These are phyloP conservation scores for Tromatobia lineatoria DNA, from an alignment of 2,888 invertebrate genomes.

Conservation along the genomic window DNA sequence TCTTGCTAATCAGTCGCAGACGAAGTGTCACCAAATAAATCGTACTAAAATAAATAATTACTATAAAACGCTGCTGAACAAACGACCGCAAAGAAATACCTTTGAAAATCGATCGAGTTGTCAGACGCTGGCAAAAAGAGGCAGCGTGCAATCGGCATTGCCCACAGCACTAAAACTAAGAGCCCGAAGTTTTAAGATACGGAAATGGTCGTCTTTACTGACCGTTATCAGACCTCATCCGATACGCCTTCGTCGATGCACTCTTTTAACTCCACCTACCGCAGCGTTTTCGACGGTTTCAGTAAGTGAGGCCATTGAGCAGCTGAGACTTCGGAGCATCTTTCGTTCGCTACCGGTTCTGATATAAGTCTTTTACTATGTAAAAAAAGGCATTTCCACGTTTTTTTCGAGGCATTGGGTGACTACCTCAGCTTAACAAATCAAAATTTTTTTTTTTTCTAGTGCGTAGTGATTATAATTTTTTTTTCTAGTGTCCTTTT, in stretches of 20 bases:
- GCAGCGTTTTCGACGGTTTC: constrained; percentile 73
- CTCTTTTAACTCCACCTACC: constrained; percentile 78
- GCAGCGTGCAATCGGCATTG: constrained; percentile 29
- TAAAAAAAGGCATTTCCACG: not conserved
- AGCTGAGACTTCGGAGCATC: constrained; percentile 55
- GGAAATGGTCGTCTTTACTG: constrained; percentile 78
- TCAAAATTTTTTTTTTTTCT: no score
- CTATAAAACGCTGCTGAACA: constrained; percentile 29
- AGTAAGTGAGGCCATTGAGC: constrained; percentile 31
- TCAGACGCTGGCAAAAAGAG: constrained; percentile 31
- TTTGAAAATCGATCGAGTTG: constrained; percentile 56
- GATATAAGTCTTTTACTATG: constrained; percentile 29
- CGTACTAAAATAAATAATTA: no score
- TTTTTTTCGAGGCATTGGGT: not conserved
- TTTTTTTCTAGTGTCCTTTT: no score
- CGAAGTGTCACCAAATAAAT: no score
- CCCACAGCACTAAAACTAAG: constrained; percentile 62
- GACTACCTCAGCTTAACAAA: not conserved
- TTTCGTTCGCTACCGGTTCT: constrained; percentile 72
- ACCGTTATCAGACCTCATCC: constrained; percentile 80
- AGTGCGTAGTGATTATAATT: no score
- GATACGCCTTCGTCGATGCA: constrained; percentile 79
- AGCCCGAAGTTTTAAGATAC: constrained; percentile 70
- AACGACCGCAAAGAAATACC: constrained; percentile 19
- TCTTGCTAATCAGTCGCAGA: no score